These are phyloP conservation scores for Neolamprologus devosi DNA, from an alignment of 2,113 vertebrate genomes.

Conservation along the genomic window DNA sequence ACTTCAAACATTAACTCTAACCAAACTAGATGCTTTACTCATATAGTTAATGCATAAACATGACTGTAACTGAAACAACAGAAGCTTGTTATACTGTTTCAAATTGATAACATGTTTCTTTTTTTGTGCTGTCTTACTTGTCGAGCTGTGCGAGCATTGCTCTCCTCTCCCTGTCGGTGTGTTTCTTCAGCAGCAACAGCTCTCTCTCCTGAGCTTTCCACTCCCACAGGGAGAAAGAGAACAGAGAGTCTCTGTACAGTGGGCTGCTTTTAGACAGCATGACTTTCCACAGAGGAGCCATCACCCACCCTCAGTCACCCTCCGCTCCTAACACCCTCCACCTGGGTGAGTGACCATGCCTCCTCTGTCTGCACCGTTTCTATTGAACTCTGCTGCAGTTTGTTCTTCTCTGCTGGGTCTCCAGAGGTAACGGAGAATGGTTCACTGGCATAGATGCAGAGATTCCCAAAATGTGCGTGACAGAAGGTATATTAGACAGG, in stretches of 20 bases:
- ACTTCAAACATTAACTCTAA: background rate
- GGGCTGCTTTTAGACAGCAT: constrained; percentile 76
- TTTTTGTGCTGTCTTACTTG: constrained; percentile 55
- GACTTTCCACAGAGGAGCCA: constrained; percentile 74
- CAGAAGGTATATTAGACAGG: background rate
- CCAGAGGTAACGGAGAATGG: background rate
- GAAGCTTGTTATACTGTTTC: background rate
- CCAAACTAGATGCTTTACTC: background rate
- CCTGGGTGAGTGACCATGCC: background rate
- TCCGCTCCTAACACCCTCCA: background rate
- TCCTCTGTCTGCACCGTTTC: background rate
- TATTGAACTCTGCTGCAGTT: background rate
- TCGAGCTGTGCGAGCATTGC: constrained; percentile 56
- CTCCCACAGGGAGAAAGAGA: constrained; percentile 75
- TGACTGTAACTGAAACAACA: background rate
- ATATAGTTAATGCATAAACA: background rate
- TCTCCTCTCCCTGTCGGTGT: constrained; percentile 62
- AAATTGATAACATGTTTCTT: background rate
- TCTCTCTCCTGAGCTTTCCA: constrained; percentile 69
- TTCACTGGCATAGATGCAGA: background rate
- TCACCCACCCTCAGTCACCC: background rate
- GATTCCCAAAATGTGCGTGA: background rate
- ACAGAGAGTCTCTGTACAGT: constrained; percentile 71
- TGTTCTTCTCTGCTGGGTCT: background rate
- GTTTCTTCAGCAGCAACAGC: constrained; percentile 61